phyloP scores from a whole-genome alignment of 1,140 invertebrate species.

The Semibalanus balanoides region DNA sequence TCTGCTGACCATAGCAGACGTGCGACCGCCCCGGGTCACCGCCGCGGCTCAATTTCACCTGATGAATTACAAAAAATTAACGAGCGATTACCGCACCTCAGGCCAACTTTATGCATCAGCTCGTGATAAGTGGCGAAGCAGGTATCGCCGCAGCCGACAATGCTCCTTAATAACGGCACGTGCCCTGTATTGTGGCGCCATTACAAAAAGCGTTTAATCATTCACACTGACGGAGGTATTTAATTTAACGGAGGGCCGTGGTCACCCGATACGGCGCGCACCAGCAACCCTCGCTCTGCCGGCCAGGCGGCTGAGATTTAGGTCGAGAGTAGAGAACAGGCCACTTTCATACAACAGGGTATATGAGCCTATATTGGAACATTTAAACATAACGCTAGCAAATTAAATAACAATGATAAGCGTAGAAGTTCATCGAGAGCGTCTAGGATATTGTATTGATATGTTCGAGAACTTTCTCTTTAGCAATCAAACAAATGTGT shows the following conservation, averaged over 20 bases:
- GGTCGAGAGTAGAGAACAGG: too few species aligned
- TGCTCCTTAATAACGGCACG: not conserved
- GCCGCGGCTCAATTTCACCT: not conserved
- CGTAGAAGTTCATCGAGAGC: too few species aligned
- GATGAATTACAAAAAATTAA: constrained; percentile 1
- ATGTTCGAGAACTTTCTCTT: too few species aligned
- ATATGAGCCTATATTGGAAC: too few species aligned
- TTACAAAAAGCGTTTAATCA: constrained; percentile 1
- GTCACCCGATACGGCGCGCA: not conserved
- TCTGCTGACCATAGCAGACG: not conserved
- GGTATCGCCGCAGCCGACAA: not conserved
- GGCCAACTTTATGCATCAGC: not conserved
- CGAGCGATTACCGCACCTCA: not conserved
- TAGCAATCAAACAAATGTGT: too few species aligned
- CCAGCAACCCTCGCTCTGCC: too few species aligned
- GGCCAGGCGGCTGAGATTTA: too few species aligned
- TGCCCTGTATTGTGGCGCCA: not conserved
- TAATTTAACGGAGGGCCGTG: not conserved
- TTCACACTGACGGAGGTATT: not conserved
- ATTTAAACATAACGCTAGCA: too few species aligned
- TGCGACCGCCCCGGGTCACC: not conserved
- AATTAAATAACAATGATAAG: too few species aligned
- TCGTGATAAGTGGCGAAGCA: constrained; percentile 1
- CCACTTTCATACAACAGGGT: too few species aligned
- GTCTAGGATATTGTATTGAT: too few species aligned